Evolutionary conservation across 2,888 invertebrate species (phyloP).

Genomic region (Caenorhabditis doughertyi): DNA sequence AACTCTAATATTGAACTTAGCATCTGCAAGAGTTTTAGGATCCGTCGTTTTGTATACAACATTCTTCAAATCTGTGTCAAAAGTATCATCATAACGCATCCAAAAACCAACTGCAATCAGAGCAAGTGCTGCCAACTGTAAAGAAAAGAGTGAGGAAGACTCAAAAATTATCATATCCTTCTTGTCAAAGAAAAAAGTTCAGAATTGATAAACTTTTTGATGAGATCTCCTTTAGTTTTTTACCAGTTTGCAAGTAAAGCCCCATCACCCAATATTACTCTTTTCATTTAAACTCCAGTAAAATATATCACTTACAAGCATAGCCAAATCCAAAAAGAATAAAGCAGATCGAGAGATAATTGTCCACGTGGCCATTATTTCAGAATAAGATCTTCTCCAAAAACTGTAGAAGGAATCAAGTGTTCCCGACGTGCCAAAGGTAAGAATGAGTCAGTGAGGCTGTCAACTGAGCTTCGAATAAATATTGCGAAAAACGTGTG

Average conservation of each 20-base stretch:
- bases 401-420: not conserved
- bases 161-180: no score
- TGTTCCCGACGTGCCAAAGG: slow-evolving; percentile 17
- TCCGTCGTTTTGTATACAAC: slow-evolving; percentile 29
- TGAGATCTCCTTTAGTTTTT: no score
- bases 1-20: slow-evolving; percentile 49
- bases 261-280: no score
- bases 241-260: no score
- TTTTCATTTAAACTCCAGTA: not conserved
- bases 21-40: slow-evolving; percentile 25
- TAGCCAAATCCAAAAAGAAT: slow-evolving; percentile 21
- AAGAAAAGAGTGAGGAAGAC: not conserved
- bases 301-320: slow-evolving; percentile 22
- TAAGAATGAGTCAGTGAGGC: slow-evolving; percentile 15
- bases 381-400: not conserved
- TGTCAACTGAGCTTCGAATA: slow-evolving; percentile 32
- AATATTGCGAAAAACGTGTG: slow-evolving; percentile 41
- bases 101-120: slow-evolving; percentile 53
- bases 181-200: no score
- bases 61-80: slow-evolving; percentile 46
- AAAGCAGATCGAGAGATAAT: not conserved
- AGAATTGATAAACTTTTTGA: no score
- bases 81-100: slow-evolving; percentile 46
- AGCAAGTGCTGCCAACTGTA: slow-evolving; percentile 38
- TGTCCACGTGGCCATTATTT: slow-evolving; percentile 1